These are phyloP conservation scores for Ypsolopha sequella DNA, from an alignment of 2,888 invertebrate species.

Conservation along the genomic window DNA sequence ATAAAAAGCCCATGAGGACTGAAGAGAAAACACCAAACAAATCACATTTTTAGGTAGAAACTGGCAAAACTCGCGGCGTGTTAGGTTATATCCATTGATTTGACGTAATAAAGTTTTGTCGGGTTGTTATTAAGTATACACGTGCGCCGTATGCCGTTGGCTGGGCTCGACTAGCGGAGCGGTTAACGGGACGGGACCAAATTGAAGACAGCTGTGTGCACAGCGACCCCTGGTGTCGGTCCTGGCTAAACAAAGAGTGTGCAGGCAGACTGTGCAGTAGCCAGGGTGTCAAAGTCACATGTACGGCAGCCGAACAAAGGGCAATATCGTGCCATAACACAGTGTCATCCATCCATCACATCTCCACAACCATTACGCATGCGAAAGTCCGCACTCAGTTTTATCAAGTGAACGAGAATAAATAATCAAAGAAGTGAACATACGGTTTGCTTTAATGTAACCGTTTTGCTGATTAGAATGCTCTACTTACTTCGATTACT, in stretches of 20 bases:
- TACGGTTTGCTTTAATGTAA: no score
- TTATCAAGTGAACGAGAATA: no score
- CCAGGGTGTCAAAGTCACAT: not conserved
- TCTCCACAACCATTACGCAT: slow-evolving; percentile 2
- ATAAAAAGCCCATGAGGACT: slow-evolving; percentile 31
- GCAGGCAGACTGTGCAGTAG: not conserved
- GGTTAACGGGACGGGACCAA: slow-evolving; percentile 19
- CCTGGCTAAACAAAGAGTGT: slow-evolving; percentile 10
- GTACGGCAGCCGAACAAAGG: slow-evolving; percentile 1
- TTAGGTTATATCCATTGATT: slow-evolving; percentile 71
- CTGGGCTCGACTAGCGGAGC: slow-evolving; percentile 37
- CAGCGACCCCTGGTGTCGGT: slow-evolving; percentile 29
- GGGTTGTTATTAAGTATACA: slow-evolving; percentile 19
- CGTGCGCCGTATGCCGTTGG: slow-evolving; percentile 23
- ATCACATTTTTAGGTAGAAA: slow-evolving; percentile 45
- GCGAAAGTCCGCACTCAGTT: no score
- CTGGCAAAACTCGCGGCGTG: slow-evolving; percentile 32
- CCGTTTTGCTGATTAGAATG: no score
- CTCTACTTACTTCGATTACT: no score
- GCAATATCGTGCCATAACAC: not conserved
- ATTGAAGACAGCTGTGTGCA: slow-evolving; percentile 27
- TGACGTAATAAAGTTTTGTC: slow-evolving; percentile 66
- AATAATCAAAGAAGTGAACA: no score
- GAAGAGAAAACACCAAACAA: slow-evolving; percentile 21
- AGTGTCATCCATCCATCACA: not conserved